A percentile compares a stretch with the other conserved stretches of the same genome.
Evolutionary conservation across 2,797 vertebrate species (phyloP).

Genomic region (Philypnodon macrostomus): DNA sequence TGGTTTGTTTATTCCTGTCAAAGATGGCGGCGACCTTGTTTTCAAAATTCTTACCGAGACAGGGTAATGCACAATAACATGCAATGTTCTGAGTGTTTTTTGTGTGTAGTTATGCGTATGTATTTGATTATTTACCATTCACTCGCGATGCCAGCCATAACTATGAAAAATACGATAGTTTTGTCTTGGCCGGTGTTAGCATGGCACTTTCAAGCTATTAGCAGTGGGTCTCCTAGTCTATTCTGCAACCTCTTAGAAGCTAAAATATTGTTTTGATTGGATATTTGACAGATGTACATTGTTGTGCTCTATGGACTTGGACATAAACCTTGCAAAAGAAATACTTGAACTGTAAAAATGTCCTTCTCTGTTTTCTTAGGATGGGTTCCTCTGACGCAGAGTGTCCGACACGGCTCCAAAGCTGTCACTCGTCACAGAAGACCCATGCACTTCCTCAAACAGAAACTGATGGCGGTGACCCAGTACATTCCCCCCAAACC

Average conservation of each 20-base stretch:
- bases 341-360: no score
- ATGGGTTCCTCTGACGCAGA: slow-evolving; percentile 80
- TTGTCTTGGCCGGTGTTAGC: slow-evolving; percentile 6
- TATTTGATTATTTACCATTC: neutral
- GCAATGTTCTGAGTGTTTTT: neutral
- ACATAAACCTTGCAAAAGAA: no score
- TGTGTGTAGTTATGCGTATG: no score
- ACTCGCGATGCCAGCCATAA: rapidly evolving
- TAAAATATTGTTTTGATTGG: no score
- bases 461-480: slow-evolving; percentile 90
- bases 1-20: slow-evolving; percentile 14
- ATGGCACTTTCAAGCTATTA: neutral
- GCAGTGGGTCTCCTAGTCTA: no score
- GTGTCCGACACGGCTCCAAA: slow-evolving; percentile 85
- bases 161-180: neutral
- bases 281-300: no score
- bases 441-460: slow-evolving; percentile 83
- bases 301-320: no score
- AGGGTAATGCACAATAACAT: slow-evolving; percentile 56
- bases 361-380: slow-evolving; percentile 60
- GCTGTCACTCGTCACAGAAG: slow-evolving; percentile 89
- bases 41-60: slow-evolving; percentile 58
- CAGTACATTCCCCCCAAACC: slow-evolving; percentile 81
- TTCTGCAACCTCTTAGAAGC: no score
- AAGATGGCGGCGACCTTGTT: slow-evolving; percentile 84